phyloP scores from a whole-genome alignment of 2,113 vertebrate species.

The Rhegmatorhina hoffmannsi region DNA sequence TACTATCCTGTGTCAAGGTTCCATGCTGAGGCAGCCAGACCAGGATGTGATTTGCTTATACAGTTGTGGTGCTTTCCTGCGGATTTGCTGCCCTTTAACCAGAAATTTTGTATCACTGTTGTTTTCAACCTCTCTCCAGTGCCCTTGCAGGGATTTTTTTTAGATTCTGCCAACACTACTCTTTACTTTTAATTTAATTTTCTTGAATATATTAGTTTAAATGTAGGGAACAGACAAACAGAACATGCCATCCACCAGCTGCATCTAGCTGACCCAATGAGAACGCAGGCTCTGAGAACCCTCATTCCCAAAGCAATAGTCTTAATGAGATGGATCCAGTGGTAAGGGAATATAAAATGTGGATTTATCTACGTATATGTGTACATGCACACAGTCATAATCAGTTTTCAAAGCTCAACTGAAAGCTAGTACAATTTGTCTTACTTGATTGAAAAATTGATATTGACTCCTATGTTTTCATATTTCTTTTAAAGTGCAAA shows the following conservation, averaged over 20 bases:
- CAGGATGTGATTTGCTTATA: neutral
- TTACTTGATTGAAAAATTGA: neutral
- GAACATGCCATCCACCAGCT: neutral
- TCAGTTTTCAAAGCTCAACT: neutral
- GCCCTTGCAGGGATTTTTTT: neutral
- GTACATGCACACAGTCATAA: neutral
- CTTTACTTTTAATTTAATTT: neutral
- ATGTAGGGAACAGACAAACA: neutral
- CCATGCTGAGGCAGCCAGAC: neutral
- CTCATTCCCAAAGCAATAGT: neutral
- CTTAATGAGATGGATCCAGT: neutral
- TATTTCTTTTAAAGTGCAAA: neutral
- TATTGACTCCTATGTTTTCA: neutral
- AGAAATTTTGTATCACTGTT: neutral
- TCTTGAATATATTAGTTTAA: neutral
- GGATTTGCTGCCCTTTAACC: neutral
- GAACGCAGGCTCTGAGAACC: neutral
- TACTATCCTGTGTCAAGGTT: neutral
- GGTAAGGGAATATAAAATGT: neutral
- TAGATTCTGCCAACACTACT: neutral
- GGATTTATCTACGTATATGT: neutral
- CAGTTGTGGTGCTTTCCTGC: neutral
- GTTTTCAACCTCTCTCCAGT: neutral
- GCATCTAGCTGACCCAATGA: neutral
- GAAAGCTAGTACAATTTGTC: neutral